Base-by-base conservation (phyloP, 2,888 invertebrate genomes). In the Sarcophaga variegata region DNA sequence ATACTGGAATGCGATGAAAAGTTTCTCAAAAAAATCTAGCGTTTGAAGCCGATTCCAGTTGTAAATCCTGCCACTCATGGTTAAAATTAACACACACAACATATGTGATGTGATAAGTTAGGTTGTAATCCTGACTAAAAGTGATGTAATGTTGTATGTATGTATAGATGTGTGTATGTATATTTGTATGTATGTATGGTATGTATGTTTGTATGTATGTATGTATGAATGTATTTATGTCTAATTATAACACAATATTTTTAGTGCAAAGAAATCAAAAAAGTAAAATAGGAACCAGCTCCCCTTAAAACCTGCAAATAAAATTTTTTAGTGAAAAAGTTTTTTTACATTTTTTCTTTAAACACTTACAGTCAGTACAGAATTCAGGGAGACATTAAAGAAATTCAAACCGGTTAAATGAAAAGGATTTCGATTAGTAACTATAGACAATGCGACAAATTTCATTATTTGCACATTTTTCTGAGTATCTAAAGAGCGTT, bases 221-320 rank as follows among this genome's bases (percentile, higher is more conserved):
- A 0, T 10, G 10, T 37, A 6, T 6, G 37, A 8, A 37, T 37
- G 8, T 2, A 37, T 37, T 6, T 6, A 37, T 1, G 37, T 37
- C 0, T 6, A 37, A 37, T 37, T 37, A 3, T 4, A 37, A 37
- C 1, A 6, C 2, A 37, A 8, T 2, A 8, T 37, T 3, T 54
- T 88, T 74, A 90, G 25, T 91, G 91, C 69, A 92, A 88, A 10
- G 92, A 90, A n/a, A 89, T 91, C 27, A 92, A 88, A 77, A 90
- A 92, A 1, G 92, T 92, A 62, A 92, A 92, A 80, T 92, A 92
- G 2, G 92, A 92, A 76, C 89, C 90, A 47, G 91, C 91, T 12
- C 90, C 92, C 85, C 90, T 90, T 22, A 92, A 81, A 66, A 92
- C 90, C 92, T 92, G 37, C 2, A 78, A 83, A 14, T 59, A 78